These are phyloP conservation scores for Brachyrhaphis roseni DNA, from an alignment of 2,797 vertebrate genomes.

Conservation along the genomic window DNA sequence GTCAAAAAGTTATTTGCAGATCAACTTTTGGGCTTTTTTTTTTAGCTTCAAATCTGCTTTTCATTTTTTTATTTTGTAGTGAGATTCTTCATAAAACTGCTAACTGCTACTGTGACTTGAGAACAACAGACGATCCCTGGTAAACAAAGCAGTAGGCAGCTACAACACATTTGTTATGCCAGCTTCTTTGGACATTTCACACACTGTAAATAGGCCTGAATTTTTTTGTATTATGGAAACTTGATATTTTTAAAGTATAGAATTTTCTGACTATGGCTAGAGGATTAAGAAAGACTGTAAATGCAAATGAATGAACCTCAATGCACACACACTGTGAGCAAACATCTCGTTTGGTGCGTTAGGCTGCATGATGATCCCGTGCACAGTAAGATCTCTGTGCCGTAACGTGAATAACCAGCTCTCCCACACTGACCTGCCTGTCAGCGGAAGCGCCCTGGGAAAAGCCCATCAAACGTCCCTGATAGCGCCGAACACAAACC, in stretches of 20 bases:
- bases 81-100: too few relatives aligned
- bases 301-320: slow-evolving; percentile 6
- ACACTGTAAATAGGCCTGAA: not conserved
- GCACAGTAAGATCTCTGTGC: not conserved
- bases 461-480: not conserved
- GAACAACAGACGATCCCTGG: not conserved
- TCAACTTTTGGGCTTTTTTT: too few relatives aligned
- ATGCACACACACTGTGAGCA: slow-evolving; percentile 15
- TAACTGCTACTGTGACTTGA: too few relatives aligned
- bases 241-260: not conserved
- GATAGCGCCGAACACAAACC: not conserved
- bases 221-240: not conserved
- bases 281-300: not conserved
- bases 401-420: not conserved
- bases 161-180: slow-evolving; percentile 23
- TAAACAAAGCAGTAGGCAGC: slow-evolving; percentile 9
- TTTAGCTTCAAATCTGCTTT: too few relatives aligned
- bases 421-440: not conserved
- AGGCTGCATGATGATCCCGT: slow-evolving; percentile 11
- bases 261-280: not conserved
- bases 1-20: too few relatives aligned
- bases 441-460: not conserved
- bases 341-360: slow-evolving; percentile 33
- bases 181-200: slow-evolving; percentile 9
- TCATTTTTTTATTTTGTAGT: too few relatives aligned